Evolutionary conservation across 2,888 invertebrate species (phyloP), one percentile per base, ranked within the genome.

Genomic region (Troilus luridus): DNA sequence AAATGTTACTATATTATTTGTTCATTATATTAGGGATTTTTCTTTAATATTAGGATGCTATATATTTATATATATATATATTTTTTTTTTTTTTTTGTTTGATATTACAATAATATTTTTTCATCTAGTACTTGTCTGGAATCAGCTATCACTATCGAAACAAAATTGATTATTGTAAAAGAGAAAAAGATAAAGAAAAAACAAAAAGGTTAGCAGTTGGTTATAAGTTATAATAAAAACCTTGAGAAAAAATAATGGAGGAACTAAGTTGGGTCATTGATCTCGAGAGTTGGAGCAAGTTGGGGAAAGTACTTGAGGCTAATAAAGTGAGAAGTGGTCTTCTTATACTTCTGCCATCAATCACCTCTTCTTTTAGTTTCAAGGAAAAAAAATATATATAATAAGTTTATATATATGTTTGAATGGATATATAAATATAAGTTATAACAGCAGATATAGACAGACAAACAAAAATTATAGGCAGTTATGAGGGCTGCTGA

Each of bases 171-270:
- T 41, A 27, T 17, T 19, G 41, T 19, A 41, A 77, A 17, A 77
- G 17, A 24, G 8, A 77, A 19, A 77, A 77, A 41, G 21, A 59
- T 12, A 59, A 14, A 59, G 14, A 59, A 59, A 14, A 12, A 67
- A 67, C n/a, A n/a, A 67, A 14, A 77, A 77, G 72, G 17, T 77
- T 77, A 77, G 41, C 72, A 77, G 72, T 17, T 1, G 41, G 11
- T 19, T 19, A 41, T 41, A 77, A 77, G 72, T 77, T 77, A 41
- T 77, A 77, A 77, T 77, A 77, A 77, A 77, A 77, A 77, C 72
- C 72, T 1, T 41, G 7, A 77, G 72, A 77, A 77, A 77, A 77
- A 77, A 77, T 77, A 77, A 77, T 77, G 72, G 72, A 17, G 17
- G 27, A 8, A 6, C 12, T 41, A 77, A 77, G 72, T 77, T 77